These are phyloP conservation scores for Nematopogon swammerdamellus DNA, from an alignment of 2,888 invertebrate species.

Conservation along the genomic window DNA sequence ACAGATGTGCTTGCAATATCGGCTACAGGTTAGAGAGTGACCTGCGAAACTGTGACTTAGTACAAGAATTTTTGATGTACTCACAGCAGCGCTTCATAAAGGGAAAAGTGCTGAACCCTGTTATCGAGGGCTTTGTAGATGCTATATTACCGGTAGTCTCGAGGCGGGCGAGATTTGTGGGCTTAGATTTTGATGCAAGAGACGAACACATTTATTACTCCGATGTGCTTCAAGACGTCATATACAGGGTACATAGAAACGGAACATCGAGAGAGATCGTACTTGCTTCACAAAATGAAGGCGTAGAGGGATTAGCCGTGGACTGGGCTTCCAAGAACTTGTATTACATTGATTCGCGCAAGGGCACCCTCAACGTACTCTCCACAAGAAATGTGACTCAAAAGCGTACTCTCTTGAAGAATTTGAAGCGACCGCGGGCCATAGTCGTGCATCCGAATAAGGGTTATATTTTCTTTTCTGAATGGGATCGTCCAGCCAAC, in stretches of 20 bases:
- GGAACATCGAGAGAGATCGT: slow-evolving; percentile 84
- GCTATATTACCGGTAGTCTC: slow-evolving; percentile 95
- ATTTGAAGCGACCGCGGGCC: slow-evolving; percentile 89
- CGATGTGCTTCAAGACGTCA: slow-evolving; percentile 94
- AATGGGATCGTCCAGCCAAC: slow-evolving; percentile 95
- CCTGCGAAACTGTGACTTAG: slow-evolving; percentile 73
- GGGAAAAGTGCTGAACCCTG: slow-evolving; percentile 85
- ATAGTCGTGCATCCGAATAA: slow-evolving; percentile 96
- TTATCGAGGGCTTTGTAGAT: slow-evolving; percentile 88
- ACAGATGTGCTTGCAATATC: slow-evolving; percentile 88
- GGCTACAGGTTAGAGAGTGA: slow-evolving; percentile 77
- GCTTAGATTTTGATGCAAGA: slow-evolving; percentile 88
- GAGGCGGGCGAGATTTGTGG: slow-evolving; percentile 87
- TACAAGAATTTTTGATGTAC: slow-evolving; percentile 90
- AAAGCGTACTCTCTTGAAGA: slow-evolving; percentile 78
- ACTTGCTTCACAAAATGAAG: slow-evolving; percentile 93
- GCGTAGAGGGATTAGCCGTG: slow-evolving; percentile 92
- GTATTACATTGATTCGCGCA: slow-evolving; percentile 92
- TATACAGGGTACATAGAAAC: slow-evolving; percentile 78
- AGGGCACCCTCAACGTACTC: slow-evolving; percentile 91
- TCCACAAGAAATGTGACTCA: slow-evolving; percentile 84
- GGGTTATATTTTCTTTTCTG: slow-evolving; percentile 92
- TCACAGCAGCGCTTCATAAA: slow-evolving; percentile 95
- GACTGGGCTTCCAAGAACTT: slow-evolving; percentile 96
- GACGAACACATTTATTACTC: slow-evolving; percentile 95